Conservation (phyloP, 2,113 vertebrate species). For the Channa maculata region DNA sequence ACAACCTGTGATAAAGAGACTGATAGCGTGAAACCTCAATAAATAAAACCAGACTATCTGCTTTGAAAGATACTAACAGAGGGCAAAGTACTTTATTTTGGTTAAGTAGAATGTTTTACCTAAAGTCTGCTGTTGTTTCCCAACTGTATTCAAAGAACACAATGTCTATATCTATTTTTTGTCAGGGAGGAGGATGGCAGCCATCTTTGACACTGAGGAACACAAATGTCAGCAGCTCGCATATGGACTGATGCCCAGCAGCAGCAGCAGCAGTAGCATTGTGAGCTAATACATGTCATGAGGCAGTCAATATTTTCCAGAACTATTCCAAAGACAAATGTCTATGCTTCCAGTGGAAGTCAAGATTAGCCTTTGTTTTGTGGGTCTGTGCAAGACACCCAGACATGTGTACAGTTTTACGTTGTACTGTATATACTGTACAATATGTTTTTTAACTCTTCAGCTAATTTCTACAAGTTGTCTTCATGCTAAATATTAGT, state of each 20-base stretch:
- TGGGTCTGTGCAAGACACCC: slow-evolving; percentile 9
- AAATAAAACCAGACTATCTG: no score
- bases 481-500: background rate
- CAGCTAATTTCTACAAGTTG: background rate
- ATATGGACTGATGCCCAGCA: background rate
- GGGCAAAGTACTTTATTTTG: no score
- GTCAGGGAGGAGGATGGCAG: slow-evolving; percentile 29
- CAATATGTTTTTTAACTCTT: no score
- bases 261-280: no score
- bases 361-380: slow-evolving; percentile 12
- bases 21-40: no score
- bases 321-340: slow-evolving; percentile 5
- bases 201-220: slow-evolving; percentile 8
- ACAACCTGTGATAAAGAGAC: no score
- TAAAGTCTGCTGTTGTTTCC: no score
- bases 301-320: slow-evolving; percentile 2
- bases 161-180: background rate
- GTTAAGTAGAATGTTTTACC: no score
- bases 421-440: no score
- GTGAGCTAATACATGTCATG: background rate
- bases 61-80: no score
- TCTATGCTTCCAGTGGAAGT: slow-evolving; percentile 44
- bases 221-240: background rate
- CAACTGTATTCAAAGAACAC: no score
- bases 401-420: background rate